Conservation (phyloP, 2,888 invertebrate genomes). For the Phyllotreta cruciferae region DNA sequence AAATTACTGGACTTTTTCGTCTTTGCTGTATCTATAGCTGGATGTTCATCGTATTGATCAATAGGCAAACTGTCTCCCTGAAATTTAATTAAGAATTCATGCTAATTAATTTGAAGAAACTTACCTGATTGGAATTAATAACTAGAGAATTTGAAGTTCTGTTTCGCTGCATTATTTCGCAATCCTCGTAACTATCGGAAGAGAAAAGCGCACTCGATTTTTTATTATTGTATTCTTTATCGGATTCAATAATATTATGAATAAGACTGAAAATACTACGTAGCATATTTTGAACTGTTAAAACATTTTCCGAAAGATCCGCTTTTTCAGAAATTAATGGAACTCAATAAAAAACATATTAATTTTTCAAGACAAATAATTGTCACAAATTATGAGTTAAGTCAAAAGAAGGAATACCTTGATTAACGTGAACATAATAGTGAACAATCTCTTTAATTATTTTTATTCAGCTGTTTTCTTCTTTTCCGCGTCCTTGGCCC, state of each 20-base stretch:
- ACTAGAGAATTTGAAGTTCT: no score
- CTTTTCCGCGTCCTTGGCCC: conserved; percentile 55
- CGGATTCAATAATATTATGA: conserved; percentile 47
- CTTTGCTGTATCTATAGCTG: conserved; percentile 28
- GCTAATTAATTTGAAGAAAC: neutral
- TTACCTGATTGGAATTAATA: no score
- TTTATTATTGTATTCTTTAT: conserved; percentile 45
- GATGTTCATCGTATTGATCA: conserved; percentile 34
- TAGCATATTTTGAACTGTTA: conserved; percentile 43
- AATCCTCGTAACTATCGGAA: conserved; percentile 21
- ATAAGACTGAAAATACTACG: conserved; percentile 49
- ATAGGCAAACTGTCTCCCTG: conserved; percentile 43
- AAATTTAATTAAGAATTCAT: neutral
- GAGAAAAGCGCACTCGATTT: conserved; percentile 45
- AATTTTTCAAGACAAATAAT: conserved; percentile 13
- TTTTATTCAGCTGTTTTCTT: conserved; percentile 26
- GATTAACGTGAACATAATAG: neutral
- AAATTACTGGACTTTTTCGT: neutral
- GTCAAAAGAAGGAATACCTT: neutral
- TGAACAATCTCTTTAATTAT: neutral
- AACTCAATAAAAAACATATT: conserved; percentile 8
- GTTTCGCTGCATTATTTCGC: no score
- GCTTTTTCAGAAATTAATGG: neutral
- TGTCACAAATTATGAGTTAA: no score
- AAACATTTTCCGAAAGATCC: conserved; percentile 33